A percentile compares a stretch with the other conserved stretches of the same genome.
Conservation (phyloP, 1,140 invertebrate species). For the Drosophila pandora region DNA sequence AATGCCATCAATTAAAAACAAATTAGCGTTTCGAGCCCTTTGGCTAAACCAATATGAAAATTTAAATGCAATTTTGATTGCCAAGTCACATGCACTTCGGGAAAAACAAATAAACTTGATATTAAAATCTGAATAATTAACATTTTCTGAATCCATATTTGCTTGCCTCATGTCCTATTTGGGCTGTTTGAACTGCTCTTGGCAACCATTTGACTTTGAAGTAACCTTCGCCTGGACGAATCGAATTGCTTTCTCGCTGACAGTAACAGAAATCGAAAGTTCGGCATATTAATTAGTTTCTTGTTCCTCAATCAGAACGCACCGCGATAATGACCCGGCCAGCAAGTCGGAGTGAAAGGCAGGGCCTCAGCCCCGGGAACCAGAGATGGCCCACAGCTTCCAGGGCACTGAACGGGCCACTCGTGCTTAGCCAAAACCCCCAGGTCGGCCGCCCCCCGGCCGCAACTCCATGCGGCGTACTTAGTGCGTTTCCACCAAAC, state of each 20-base stretch:
- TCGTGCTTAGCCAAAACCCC: slow-evolving; percentile 16
- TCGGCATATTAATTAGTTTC: slow-evolving; percentile 48
- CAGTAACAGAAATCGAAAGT: slow-evolving; percentile 48
- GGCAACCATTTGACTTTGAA: slow-evolving; percentile 51
- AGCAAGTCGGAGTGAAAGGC: slow-evolving; percentile 48
- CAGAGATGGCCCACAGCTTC: slow-evolving; percentile 16
- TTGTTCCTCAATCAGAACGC: slow-evolving; percentile 31
- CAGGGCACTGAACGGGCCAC: slow-evolving; percentile 13
- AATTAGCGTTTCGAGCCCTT: slow-evolving; percentile 67
- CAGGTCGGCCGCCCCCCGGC: neutral
- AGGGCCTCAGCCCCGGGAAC: slow-evolving; percentile 1
- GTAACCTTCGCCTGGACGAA: slow-evolving; percentile 52
- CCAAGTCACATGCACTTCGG: slow-evolving; percentile 43
- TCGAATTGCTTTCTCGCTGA: neutral
- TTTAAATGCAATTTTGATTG: slow-evolving; percentile 27
- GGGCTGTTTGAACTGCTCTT: slow-evolving; percentile 2
- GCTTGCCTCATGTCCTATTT: too few species aligned
- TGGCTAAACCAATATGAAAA: slow-evolving; percentile 7
- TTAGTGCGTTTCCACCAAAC: slow-evolving; percentile 61
- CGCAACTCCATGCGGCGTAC: slow-evolving; percentile 47
- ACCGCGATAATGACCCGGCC: slow-evolving; percentile 40
- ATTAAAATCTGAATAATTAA: neutral
- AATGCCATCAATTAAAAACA: slow-evolving; percentile 72
- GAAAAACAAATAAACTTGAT: slow-evolving; percentile 16
- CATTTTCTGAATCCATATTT: too few species aligned